Conservation (phyloP, 1,140 invertebrate species). For the Pseudomyrmex dendroicus region DNA sequence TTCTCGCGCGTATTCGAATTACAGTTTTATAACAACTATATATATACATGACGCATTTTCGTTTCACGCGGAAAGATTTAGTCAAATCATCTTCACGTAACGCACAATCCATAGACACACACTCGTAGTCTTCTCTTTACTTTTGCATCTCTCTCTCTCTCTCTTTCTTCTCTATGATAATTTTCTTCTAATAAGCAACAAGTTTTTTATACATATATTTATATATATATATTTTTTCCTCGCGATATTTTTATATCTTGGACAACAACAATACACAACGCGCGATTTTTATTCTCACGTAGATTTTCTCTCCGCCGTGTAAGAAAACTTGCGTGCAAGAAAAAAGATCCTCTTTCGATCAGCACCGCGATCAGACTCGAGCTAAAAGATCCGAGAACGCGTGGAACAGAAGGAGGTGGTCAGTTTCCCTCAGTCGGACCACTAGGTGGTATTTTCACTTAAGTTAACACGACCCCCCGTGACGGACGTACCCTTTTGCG, state of each 20-base stretch:
- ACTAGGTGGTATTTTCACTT: conserved; percentile 81
- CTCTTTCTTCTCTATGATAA: neutral
- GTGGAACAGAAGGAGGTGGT: conserved; percentile 62
- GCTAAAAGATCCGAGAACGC: conserved; percentile 60
- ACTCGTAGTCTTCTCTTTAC: neutral
- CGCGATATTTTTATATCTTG: too few relatives aligned
- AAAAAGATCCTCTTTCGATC: conserved; percentile 34
- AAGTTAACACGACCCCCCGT: conserved; percentile 80
- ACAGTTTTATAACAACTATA: neutral
- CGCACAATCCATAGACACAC: conserved; percentile 17
- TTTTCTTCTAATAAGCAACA: neutral
- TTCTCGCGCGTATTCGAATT: conserved; percentile 6
- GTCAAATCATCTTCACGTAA: conserved; percentile 18
- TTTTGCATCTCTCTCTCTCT: neutral
- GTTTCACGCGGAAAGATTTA: neutral
- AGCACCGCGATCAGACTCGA: conserved; percentile 63
- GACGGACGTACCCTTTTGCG: conserved; percentile 71
- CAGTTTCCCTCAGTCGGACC: conserved; percentile 70
- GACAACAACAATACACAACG: neutral
- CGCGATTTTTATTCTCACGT: conserved; percentile 4
- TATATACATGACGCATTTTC: neutral
- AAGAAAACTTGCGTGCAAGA: neutral
- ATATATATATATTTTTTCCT: too few relatives aligned
- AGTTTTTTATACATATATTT: too few relatives aligned
- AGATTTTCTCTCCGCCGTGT: neutral